phyloP scores from a whole-genome alignment of 2,888 invertebrate genomes.

The Pyrgus malvae region DNA sequence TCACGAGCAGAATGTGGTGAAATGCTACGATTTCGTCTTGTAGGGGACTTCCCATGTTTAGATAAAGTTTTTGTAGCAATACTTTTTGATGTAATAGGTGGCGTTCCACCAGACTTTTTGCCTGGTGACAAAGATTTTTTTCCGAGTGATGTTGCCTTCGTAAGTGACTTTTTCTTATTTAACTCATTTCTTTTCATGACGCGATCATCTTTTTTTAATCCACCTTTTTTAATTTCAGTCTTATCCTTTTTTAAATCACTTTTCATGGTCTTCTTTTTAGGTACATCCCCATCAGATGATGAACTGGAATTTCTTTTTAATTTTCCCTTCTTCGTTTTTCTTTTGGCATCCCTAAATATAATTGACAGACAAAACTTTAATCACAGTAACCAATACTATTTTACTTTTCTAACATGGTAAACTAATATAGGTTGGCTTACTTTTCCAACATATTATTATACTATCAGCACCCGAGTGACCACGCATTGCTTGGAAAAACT shows the following conservation, averaged over 20 bases:
- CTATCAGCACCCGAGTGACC: too few species aligned
- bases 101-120: constrained; percentile 77
- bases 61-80: constrained; percentile 59
- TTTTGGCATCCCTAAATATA: constrained; percentile 70
- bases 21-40: constrained; percentile 64
- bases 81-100: constrained; percentile 72
- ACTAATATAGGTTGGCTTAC: too few species aligned
- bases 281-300: constrained; percentile 84
- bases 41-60: constrained; percentile 74
- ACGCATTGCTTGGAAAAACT: too few species aligned
- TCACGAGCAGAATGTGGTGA: constrained; percentile 70
- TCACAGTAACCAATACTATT: too few species aligned
- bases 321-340: constrained; percentile 78
- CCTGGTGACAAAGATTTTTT: constrained; percentile 77
- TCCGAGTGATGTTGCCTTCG: constrained; percentile 56
- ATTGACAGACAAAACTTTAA: constrained; percentile 11
- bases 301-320: constrained; percentile 83
- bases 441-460: too few species aligned
- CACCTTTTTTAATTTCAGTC: constrained; percentile 68
- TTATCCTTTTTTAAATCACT: constrained; percentile 68
- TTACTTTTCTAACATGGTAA: too few species aligned
- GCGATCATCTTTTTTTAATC: constrained; percentile 69
- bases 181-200: constrained; percentile 63
- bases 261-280: constrained; percentile 80
- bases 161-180: constrained; percentile 59